A percentile compares a stretch with the other conserved stretches of the same genome.
Conservation (phyloP, 2,888 invertebrate species). For the Trisateles emortualis region DNA sequence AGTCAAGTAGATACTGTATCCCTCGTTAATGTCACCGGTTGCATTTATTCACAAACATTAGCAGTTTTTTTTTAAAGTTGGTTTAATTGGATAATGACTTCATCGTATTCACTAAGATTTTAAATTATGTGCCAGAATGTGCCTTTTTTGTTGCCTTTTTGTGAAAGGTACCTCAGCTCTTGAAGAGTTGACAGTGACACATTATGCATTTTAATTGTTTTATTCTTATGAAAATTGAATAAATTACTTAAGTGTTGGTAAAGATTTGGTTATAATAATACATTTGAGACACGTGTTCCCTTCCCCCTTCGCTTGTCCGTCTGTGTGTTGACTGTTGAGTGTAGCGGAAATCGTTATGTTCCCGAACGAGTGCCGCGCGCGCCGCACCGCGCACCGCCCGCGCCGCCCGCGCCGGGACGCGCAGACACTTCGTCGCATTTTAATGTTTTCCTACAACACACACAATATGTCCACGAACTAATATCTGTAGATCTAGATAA, state of each 20-base stretch:
- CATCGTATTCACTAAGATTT: conserved; percentile 1
- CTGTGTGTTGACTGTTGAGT: conserved; percentile 11
- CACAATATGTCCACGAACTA: not conserved
- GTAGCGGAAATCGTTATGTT: conserved; percentile 67
- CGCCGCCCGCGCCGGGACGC: conserved; percentile 17
- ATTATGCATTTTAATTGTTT: not conserved
- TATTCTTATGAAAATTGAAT: not conserved
- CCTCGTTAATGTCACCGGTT: not conserved
- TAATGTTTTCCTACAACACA: conserved; percentile 40
- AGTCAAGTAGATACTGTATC: not conserved
- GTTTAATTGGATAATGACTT: not conserved
- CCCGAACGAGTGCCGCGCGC: conserved; percentile 31
- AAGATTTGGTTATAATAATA: conserved; percentile 31
- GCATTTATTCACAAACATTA: not conserved
- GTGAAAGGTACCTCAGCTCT: too few relatives aligned
- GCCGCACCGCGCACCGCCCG: too few relatives aligned
- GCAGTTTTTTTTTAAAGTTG: not conserved
- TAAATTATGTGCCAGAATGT: conserved; percentile 1
- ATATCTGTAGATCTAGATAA: too few relatives aligned
- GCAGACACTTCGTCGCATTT: conserved; percentile 55
- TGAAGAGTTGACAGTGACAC: too few relatives aligned
- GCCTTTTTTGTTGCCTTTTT: too few relatives aligned
- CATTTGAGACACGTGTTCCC: conserved; percentile 59
- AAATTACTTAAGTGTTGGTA: not conserved
- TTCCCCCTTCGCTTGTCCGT: conserved; percentile 10